Evolutionary conservation across 2,113 vertebrate genomes (phyloP), one percentile per base, ranked within the genome.

Genomic region (Pogonocichla stellata): DNA sequence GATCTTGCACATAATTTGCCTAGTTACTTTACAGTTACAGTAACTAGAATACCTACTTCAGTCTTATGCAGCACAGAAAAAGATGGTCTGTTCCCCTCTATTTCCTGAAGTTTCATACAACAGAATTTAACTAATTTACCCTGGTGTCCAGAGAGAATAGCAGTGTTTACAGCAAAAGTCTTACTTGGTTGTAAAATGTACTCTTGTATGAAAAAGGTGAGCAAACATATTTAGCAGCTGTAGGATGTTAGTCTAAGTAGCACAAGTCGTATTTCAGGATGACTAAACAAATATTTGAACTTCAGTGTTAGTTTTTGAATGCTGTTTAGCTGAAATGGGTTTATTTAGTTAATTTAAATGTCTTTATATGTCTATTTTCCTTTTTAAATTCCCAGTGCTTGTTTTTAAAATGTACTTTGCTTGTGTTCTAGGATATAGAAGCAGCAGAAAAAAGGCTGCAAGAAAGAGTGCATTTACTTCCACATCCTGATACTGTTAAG

Each of bases 361-460:
- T 62, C 67, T 80, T 88, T 53, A 53, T 79, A 14, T 57, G 19
- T 83, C 5, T 24, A 3, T 84, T 90, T 91, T 86, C 28, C 33
- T 84, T 86, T 89, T 89, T 42, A 45, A 87, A 34, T 87, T 75
- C 13, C 11, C 28, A 23, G 20, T 88, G 45, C 40, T 57, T 89
- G 73, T 64, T 91, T 92, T 87, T 74, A 71, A 96, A 93, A 88
- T 90, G 34, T 84, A 22, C 22, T 87, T 94, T 94, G 50, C 77
- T 78, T 97, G 72, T 96, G 57, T 97, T 97, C 45, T 93, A 99
- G 99, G 98, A 99, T 94, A 93, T 99, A 81, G 97, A 98, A 94
- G 94, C 91, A 91, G 92, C 98, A 82, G 98, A 98, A 93, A 97
- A 98, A 81, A 96, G 81, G 83, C 94, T 99, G 61, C 97, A 94